Conservation (phyloP, 1,140 invertebrate species). For the Papilio polytes region DNA sequence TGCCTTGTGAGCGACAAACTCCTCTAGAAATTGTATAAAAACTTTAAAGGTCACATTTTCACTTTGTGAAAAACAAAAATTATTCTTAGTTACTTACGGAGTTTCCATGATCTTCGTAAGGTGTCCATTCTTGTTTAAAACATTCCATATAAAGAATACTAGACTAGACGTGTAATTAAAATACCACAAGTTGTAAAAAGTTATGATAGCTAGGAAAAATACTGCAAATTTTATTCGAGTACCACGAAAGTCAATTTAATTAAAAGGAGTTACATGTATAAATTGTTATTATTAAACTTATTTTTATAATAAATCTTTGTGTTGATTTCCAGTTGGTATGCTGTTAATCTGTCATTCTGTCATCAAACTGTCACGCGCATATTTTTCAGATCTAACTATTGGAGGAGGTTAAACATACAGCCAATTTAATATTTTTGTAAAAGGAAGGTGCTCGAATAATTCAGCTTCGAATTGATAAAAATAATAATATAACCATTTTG, state of each 20-base stretch:
- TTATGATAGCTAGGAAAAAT: background rate
- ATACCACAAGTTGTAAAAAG: constrained; percentile 2
- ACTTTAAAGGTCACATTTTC: background rate
- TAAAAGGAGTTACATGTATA: background rate
- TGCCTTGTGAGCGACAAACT: constrained; percentile 94
- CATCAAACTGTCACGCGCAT: background rate
- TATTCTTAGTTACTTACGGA: constrained; percentile 70
- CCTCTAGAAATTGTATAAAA: constrained; percentile 86
- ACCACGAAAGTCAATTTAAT: background rate
- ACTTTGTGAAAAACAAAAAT: background rate
- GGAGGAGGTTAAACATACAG: too few species aligned
- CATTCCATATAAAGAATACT: constrained; percentile 58
- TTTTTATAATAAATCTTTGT: background rate
- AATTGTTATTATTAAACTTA: background rate
- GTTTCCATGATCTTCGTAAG: constrained; percentile 80
- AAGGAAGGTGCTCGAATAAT: too few species aligned
- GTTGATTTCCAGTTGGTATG: constrained; percentile 19
- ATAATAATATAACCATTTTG: too few species aligned
- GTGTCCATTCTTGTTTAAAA: constrained; percentile 69
- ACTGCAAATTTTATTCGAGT: background rate
- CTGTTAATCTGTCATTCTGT: background rate
- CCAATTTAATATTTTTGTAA: too few species aligned
- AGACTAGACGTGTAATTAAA: constrained; percentile 27
- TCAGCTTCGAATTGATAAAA: too few species aligned
- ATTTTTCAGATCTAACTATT: background rate